Evolutionary conservation across 1,140 invertebrate genomes (phyloP), one percentile per base, ranked within the genome.

Genomic region (Metopolophium dirhodum): DNA sequence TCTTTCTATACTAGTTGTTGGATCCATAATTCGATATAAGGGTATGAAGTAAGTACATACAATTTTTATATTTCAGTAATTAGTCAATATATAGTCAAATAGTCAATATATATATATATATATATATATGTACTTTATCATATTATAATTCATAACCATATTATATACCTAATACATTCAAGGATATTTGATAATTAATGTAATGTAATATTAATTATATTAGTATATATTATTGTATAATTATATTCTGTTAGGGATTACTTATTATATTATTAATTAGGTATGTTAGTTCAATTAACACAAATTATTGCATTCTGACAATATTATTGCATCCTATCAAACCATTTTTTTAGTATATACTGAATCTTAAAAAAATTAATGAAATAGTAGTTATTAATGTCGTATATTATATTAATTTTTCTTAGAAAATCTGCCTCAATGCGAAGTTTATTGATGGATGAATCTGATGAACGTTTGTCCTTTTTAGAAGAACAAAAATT

Each of bases 401-500:
- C 14, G 61, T n/a, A 18, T 68, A 18, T 14, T 30, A n/a, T 68
- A 26, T 9, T 30, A 23, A 37, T n/a, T 85, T 11, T 93, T 85
- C 57, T 57, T 20, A 93, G 91, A 85, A 93, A 85, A 41, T 93
- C 91, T 85, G 22, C 49, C 9, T 51, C 3, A 2, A 54, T 93
- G 30, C 47, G 91, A 45, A 57, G 49, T 93, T 41, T 41, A n/a
- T 93, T 93, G 18, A 26, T 86, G 18, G 35, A 85, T n/a, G 49
- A 93, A 85, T 85, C 91, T 54, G 82, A 93, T 54, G 35, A 93
- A 54, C 35, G 7, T 22, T 93, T 85, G 49, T 86, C 49, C 26
- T 93, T 93, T 86, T 93, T 93, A 85, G 91, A 93, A 93, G 82
- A 93, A 93, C 91, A 93, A 51, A 85, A 85, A 41, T 86, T 93